Conservation (phyloP, 1,140 invertebrate genomes). For the Drosophila sucinea region DNA sequence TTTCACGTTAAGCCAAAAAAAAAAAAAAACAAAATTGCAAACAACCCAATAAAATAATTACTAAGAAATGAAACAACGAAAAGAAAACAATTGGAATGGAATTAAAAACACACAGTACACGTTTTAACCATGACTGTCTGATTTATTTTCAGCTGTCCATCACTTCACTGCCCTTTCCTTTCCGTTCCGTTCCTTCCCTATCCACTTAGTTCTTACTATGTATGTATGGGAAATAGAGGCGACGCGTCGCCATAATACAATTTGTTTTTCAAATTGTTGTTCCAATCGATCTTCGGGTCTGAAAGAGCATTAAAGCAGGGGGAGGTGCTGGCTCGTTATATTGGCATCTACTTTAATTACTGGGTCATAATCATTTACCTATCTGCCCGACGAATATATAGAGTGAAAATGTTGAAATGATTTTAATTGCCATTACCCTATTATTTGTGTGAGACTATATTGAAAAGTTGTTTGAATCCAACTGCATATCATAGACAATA, state of each 20-base stretch:
- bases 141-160: conserved; percentile 46
- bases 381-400: background rate
- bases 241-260: no score
- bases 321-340: background rate
- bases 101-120: background rate
- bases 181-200: background rate
- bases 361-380: conserved; percentile 7
- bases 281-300: background rate
- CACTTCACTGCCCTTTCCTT: conserved; percentile 4
- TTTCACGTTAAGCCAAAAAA: conserved; percentile 27
- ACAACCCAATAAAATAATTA: conserved; percentile 27
- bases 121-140: conserved; percentile 42
- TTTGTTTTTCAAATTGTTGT: no score
- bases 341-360: conserved; percentile 3
- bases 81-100: conserved; percentile 4
- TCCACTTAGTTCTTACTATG: no score
- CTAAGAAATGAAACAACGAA: conserved; percentile 14
- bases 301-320: background rate
- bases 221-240: no score
- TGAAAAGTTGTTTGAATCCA: background rate
- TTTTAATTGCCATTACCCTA: background rate
- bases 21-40: conserved; percentile 9
- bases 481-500: no score
- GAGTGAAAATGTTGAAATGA: background rate
- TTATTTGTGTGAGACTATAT: background rate